Evolutionary conservation across 2,113 vertebrate species (phyloP), one percentile per base, ranked within the genome.

Genomic region (Myotis yumanensis): DNA sequence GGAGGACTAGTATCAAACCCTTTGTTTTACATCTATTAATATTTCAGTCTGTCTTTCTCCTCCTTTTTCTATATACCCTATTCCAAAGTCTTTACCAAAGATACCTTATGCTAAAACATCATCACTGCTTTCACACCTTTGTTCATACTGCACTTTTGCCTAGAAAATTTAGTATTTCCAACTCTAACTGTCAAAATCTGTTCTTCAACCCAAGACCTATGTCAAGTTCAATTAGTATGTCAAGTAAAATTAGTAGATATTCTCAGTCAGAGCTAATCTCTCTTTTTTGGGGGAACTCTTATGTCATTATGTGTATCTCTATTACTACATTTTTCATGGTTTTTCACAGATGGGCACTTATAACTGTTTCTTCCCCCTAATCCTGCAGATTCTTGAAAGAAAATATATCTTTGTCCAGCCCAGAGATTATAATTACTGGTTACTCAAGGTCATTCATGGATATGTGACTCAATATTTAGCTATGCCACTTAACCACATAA

Each of bases 401-500:
- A 18, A 28, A 84, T 35, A 62, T 3, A 35, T 48, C 1, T 90
- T 64, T 85, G 1, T 48, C 3, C 73, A 85, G 18, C 8, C 59
- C 46, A 92, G 46, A 94, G 15, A 30, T 4, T 46, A 93, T 88
- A 68, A 95, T 85, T 95, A 54, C 17, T 84, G 52, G 28, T 62
- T 76, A 57, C 77, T 95, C 14, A 84, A 22, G 9, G 2, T 43
- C 16, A 82, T 35, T 64, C 35, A n/a, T 8, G 35, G 37, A 54
- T 59, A 71, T 62, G 14, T 11, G 37, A 40, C 48, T 52, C 28
- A 80, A 59, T 20, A 80, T 59, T 20, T 25, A 28, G n/a, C n/a
- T 62, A 89, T 72, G 46, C 14, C 46, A 40, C 52, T 77, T 89
- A 93, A 64, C 28, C 25, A 81, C 23, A 66, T 16, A 23, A 59